Percentiles rank a stretch among this genome's conserved stretches.
phyloP scores from a whole-genome alignment of 2,888 invertebrate genomes.

The Elmis aenea region DNA sequence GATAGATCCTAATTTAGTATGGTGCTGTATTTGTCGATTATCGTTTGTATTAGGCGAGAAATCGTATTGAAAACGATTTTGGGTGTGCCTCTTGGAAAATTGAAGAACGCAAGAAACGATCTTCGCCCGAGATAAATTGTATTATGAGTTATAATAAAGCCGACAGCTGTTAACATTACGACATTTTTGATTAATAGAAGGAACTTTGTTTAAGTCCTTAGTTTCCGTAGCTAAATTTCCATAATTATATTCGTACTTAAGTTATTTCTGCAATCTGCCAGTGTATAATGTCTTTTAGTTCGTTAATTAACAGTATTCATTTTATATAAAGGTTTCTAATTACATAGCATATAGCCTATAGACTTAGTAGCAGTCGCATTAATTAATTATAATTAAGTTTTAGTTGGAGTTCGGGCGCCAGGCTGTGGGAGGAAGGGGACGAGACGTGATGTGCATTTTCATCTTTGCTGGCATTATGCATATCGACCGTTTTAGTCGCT shows the following conservation, averaged over 20 bases:
- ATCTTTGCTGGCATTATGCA: constrained; percentile 44
- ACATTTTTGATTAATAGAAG: constrained; percentile 18
- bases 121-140: too few species aligned
- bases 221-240: constrained; percentile 28
- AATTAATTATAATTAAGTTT: constrained; percentile 83
- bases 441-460: constrained; percentile 47
- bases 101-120: too few species aligned
- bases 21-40: too few species aligned
- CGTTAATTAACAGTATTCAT: constrained; percentile 58
- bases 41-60: too few species aligned
- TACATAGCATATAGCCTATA: constrained; percentile 54
- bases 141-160: too few species aligned
- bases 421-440: constrained; percentile 36
- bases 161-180: constrained; percentile 13
- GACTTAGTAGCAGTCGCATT: constrained; percentile 60
- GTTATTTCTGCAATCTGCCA: constrained; percentile 45
- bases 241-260: constrained; percentile 44
- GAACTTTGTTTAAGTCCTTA: constrained; percentile 15
- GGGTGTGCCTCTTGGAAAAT: too few species aligned
- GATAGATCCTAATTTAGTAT: too few species aligned
- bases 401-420: constrained; percentile 53
- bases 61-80: too few species aligned
- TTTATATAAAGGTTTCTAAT: constrained; percentile 58
- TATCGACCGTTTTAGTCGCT: too few species aligned
- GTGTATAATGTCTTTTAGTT: constrained; percentile 54